Base-by-base conservation (phyloP, 2,888 invertebrate genomes). In the Cheilosia impressa region DNA sequence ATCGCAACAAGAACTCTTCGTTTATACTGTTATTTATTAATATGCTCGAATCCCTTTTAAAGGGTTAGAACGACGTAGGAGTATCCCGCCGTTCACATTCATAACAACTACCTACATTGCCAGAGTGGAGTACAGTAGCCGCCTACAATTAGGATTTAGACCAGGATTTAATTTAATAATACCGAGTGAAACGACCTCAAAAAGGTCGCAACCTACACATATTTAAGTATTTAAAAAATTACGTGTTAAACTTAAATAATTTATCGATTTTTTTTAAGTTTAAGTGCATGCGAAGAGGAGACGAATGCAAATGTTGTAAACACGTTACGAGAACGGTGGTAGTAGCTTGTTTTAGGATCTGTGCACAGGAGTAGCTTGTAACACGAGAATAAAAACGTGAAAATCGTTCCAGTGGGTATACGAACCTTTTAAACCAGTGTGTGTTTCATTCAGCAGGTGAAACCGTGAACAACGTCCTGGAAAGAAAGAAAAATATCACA, bases 371-470 rank as follows among this genome's bases (percentile, higher is more conserved):
- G 81, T 76, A 76, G 69, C 58, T 69, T 62, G 41, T 15, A 65
- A 55, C 41, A 60, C 9, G 31, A 60, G 17, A 47, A 41, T 15
- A 10, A 24, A 24, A 27, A 27, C 5, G 24, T 15, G 6, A 22
- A 52, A 13, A 27, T 24, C 22, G 17, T 53, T 24, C 27, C 24
- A 4, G 38, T 38, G 2, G 38, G 52, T 65, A 1, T 22, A 77
- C 81, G 17, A 41, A 82, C 81, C 81, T 82, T 71, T 17, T 45
- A 65, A 47, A 5, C 17, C 65, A 65, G 45, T 38, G 65, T 60
- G 22, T 17, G 55, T n/a, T 53, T n/a, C 45, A 34, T 41, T 63
- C 19, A 22, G 24, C 81, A 69, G 41, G 55, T 45, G 27, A 10
- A 15, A n/a, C 43, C 27, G n/a, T 17, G 38, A 45, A 24, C 17